These are phyloP conservation scores for Brachionus angularis DNA, from an alignment of 1,140 invertebrate genomes.

Conservation along the genomic window DNA sequence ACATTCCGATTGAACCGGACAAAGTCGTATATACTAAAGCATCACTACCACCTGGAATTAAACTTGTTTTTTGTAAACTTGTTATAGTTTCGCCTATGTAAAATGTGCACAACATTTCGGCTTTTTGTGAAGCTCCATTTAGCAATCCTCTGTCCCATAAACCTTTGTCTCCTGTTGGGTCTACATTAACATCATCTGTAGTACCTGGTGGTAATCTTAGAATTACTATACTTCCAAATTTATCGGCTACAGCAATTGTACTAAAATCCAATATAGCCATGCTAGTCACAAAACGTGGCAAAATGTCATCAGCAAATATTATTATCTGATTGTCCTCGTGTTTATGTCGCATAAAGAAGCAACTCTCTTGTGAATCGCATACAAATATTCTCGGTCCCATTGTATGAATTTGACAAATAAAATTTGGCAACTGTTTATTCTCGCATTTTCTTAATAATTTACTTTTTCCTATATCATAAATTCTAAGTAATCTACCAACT, in stretches of 20 bases:
- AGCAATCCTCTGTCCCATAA: conserved; percentile 93
- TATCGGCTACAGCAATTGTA: conserved; percentile 90
- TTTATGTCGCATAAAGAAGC: conserved; percentile 92
- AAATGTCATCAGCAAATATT: conserved; percentile 95
- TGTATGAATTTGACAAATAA: conserved; percentile 84
- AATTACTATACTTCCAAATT: conserved; percentile 94
- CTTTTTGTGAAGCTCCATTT: conserved; percentile 94
- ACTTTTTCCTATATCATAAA: conserved; percentile 96
- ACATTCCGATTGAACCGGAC: conserved; percentile 85
- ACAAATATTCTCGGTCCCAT: conserved; percentile 89
- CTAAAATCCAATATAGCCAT: conserved; percentile 91
- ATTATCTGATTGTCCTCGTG: conserved; percentile 92
- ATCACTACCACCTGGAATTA: conserved; percentile 94
- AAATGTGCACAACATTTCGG: conserved; percentile 81
- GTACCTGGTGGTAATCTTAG: conserved; percentile 59
- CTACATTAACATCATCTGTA: conserved; percentile 66
- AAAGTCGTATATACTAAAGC: conserved; percentile 91
- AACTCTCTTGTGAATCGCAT: conserved; percentile 91
- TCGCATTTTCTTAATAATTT: conserved; percentile 96
- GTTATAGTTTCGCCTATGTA: conserved; percentile 85
- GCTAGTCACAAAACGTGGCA: conserved; percentile 89
- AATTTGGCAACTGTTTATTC: conserved; percentile 93
- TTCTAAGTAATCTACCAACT: conserved; percentile 79
- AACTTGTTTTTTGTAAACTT: conserved; percentile 75
- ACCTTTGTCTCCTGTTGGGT: conserved; percentile 95